phyloP scores from a whole-genome alignment of 2,888 invertebrate genomes.

The Ichneumon xanthorius region DNA sequence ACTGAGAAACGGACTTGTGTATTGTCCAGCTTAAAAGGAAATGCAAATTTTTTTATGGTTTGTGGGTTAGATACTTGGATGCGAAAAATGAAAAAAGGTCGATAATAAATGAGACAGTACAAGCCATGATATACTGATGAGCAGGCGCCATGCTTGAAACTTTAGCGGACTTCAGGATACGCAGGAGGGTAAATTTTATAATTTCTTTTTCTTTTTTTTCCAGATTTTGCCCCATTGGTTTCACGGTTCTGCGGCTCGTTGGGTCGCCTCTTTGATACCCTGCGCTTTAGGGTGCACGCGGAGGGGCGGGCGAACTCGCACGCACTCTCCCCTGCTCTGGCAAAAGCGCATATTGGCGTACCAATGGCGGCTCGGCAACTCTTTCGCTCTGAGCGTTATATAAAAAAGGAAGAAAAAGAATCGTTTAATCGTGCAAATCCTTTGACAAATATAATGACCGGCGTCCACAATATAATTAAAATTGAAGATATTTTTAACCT shows the following conservation, averaged over 20 bases:
- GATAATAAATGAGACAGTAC: background rate
- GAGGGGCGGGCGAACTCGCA: conserved; percentile 60
- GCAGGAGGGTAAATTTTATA: background rate
- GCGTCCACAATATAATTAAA: too few species aligned
- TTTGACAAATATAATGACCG: background rate
- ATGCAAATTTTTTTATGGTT: background rate
- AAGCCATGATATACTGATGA: background rate
- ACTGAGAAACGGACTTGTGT: background rate
- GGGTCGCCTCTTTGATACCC: conserved; percentile 17
- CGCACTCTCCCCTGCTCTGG: conserved; percentile 47
- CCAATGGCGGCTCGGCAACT: conserved; percentile 63
- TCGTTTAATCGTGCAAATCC: background rate
- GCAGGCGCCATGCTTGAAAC: background rate
- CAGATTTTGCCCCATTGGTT: background rate
- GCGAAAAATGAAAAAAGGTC: background rate
- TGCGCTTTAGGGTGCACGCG: conserved; percentile 60
- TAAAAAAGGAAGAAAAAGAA: background rate
- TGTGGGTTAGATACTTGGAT: background rate
- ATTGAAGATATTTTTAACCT: too few species aligned
- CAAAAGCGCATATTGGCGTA: conserved; percentile 64
- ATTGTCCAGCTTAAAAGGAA: too few species aligned
- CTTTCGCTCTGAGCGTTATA: conserved; percentile 2
- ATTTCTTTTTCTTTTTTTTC: conserved; percentile 24
- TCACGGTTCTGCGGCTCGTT: conserved; percentile 3
- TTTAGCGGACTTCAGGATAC: background rate